These are phyloP conservation scores for Galaxias olidus DNA, from an alignment of 2,797 vertebrate species.

Conservation along the genomic window DNA sequence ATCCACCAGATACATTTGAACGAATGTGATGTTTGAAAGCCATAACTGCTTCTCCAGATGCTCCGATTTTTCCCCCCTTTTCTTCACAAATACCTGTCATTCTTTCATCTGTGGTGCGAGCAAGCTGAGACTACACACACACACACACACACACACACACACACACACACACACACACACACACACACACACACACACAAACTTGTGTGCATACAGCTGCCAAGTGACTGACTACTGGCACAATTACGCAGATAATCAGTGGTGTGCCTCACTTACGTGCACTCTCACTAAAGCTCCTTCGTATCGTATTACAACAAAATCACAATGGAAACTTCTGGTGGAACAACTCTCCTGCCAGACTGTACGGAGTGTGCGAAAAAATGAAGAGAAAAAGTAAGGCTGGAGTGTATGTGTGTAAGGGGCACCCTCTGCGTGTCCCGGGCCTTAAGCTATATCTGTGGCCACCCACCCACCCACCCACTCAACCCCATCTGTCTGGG, in stretches of 20 bases:
- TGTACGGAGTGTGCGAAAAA: not conserved
- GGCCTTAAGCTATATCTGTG: conserved; percentile 23
- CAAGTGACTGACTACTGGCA: no score
- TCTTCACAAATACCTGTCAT: conserved; percentile 28
- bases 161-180: not conserved
- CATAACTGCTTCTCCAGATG: conserved; percentile 11
- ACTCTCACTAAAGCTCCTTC: not conserved
- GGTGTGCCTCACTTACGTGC: no score
- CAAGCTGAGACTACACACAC: conserved; percentile 18
- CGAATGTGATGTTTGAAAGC: not conserved
- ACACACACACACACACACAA: no score
- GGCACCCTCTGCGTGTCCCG: conserved; percentile 46
- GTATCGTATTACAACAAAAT: not conserved
- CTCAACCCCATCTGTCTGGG: conserved; percentile 58
- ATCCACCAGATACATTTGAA: no score
- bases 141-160: conserved; percentile 4
- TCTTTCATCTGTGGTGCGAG: conserved; percentile 14
- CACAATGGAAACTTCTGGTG: not conserved
- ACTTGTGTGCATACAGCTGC: no score
- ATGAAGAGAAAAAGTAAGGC: not conserved
- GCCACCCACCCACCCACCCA: conserved; percentile 56
- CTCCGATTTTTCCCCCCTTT: not conserved
- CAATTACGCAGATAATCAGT: no score
- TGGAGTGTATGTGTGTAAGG: not conserved
- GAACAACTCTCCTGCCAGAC: not conserved